Evolutionary conservation across 1,140 invertebrate species (phyloP).

Genomic region (Oncopodura yosiiana): DNA sequence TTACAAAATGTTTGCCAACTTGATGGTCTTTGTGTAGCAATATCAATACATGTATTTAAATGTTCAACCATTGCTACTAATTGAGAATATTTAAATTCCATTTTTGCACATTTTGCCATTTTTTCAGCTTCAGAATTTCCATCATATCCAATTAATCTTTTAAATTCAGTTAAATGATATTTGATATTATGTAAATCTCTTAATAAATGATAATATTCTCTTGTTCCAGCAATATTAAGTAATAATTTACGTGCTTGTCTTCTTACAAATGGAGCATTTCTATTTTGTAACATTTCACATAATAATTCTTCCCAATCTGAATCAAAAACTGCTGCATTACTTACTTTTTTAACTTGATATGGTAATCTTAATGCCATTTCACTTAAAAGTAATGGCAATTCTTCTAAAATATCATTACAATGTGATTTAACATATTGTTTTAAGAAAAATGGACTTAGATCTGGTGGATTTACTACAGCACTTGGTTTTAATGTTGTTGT

Average conservation of each 20-base stretch:
- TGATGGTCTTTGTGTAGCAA: constrained; percentile 75
- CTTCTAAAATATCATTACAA: constrained; percentile 83
- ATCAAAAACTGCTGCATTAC: constrained; percentile 40
- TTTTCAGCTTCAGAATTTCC: constrained; percentile 27
- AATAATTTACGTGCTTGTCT: constrained; percentile 74
- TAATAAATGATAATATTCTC: constrained; percentile 87
- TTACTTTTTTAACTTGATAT: constrained; percentile 71
- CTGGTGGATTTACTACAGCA: constrained; percentile 65
- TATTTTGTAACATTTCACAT: constrained; percentile 95
- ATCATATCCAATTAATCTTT: constrained; percentile 40
- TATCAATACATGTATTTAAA: constrained; percentile 85
- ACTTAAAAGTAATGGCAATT: constrained; percentile 82
- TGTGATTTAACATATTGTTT: constrained; percentile 85
- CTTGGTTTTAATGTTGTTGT: constrained; percentile 65
- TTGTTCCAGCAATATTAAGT: constrained; percentile 85
- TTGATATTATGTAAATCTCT: constrained; percentile 74
- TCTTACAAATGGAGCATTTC: constrained; percentile 63
- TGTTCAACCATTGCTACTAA: constrained; percentile 89
- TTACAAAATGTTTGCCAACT: constrained; percentile 93
- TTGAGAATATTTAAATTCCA: constrained; percentile 67
- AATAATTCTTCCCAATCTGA: constrained; percentile 65
- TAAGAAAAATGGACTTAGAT: constrained; percentile 92
- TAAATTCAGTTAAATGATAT: constrained; percentile 39
- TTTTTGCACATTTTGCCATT: constrained; percentile 28
- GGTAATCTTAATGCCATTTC: constrained; percentile 89